phyloP scores from a whole-genome alignment of 2,888 invertebrate genomes.

The Stenurella melanura region DNA sequence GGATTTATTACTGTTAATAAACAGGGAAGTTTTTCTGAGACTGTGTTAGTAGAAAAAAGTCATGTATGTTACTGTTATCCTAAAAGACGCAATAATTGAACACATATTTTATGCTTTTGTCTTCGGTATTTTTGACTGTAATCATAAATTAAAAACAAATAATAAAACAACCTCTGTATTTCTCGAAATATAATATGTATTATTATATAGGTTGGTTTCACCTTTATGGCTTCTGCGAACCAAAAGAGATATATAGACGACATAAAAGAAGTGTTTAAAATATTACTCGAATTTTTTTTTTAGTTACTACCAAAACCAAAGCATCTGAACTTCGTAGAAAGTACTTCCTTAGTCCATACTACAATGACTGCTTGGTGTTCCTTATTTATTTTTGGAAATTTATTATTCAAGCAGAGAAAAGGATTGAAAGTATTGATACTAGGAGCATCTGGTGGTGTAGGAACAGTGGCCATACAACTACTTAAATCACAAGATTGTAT shows the following conservation, averaged over 20 bases:
- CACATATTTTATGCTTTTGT: too few relatives aligned
- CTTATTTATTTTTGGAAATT: constrained; percentile 79
- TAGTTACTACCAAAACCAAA: constrained; percentile 81
- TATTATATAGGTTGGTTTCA: too few relatives aligned
- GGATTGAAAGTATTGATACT: constrained; percentile 84
- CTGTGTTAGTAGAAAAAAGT: constrained; percentile 74
- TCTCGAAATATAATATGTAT: too few relatives aligned
- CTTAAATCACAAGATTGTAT: constrained; percentile 84
- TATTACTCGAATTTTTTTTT: constrained; percentile 50
- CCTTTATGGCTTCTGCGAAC: too few relatives aligned
- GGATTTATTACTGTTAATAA: constrained; percentile 87
- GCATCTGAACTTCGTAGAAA: constrained; percentile 79
- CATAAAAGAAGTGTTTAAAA: too few relatives aligned
- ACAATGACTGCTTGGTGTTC: constrained; percentile 92
- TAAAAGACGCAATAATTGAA: background rate
- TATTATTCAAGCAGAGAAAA: constrained; percentile 72
- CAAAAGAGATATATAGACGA: too few relatives aligned
- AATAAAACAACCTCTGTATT: too few relatives aligned
- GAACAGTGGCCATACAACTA: constrained; percentile 90
- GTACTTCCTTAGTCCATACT: constrained; percentile 89
- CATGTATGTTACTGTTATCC: constrained; percentile 61
- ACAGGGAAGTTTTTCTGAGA: constrained; percentile 89
- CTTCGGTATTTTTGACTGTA: too few relatives aligned
- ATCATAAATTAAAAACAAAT: too few relatives aligned
- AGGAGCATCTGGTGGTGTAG: constrained; percentile 95